Evolutionary conservation across 2,797 vertebrate genomes (phyloP), one percentile per base, ranked within the genome.

Genomic region (Prunella strophiata): DNA sequence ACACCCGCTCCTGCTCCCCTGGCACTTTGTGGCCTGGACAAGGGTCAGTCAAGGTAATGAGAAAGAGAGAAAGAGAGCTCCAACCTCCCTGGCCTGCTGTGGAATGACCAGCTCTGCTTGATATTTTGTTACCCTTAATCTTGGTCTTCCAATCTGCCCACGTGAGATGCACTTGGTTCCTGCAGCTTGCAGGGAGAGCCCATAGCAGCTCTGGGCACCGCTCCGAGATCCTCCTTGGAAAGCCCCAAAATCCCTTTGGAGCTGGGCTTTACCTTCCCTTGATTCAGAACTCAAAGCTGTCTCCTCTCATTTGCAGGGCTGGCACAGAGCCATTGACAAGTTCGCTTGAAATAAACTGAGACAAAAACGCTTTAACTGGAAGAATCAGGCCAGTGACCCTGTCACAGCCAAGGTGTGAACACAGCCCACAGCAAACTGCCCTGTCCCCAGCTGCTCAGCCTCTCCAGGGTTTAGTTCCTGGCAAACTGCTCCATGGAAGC

Each of bases 1-100:
- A 34, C 63, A 19, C 36, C 6, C 15, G 42, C 91, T 96, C 85
- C 52, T 43, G 10, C 29, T 83, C 36, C 91, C 26, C 42, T 85
- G 81, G 79, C 57, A 79, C 50, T 92, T 50, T 19, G 3, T 66
- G 89, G 59, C 11, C 45, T 26, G 51, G 50, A 26, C 36, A 89
- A n/a, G 65, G 91, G 94, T 94, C 93, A 96, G 34, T n/a, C 71
- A 65, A 95, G 93, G 93, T 86, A 88, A 94, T 0, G 1, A 75
- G 68, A 88, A 90, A 77, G 34, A 93, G 77, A 27, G 19, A 32
- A 54, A 61, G 34, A 27, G 23, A 65, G 32, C 77, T 68, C 6
- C 76, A 62, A 6, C 45, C 65, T 91, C 50, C 32, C 76, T 34
- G 63, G 86, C 61, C 88, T 40, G 72, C 68, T 47, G 65, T 1